Evolutionary conservation across 1,140 invertebrate species (phyloP), one percentile per base, ranked within the genome.

Genomic region (Acarapis woodi): DNA sequence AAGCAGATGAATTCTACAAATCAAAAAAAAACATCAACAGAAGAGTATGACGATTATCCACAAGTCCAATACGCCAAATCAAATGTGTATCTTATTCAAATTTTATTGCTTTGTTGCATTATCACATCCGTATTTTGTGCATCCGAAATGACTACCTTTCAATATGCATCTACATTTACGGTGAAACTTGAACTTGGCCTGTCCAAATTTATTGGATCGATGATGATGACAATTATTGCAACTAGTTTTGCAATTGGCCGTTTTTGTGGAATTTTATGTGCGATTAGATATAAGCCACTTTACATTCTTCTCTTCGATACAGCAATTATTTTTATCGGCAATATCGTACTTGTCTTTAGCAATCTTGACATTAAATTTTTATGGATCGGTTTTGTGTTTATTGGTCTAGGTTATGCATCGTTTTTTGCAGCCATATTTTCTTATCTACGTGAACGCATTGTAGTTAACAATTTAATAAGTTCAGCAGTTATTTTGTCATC

Each of bases 121-220:
- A 37, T 39, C 36, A 4, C 21, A 14, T 40, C 38, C 35, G 42
- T 40, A 12, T 38, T 30, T 20, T 16, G 18, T 12, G 39, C 16
- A 3, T 15, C 26, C 12, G 39, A 40, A 30, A 38, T 30, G 6
- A 40, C 18, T n/a, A 40, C 12, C 21, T 39, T 40, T 21, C n/a
- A 40, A 20, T 40, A 40, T 29, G 8, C 41, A 37, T 19, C 39
- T 4, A 29, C 39, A 21, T 40, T 40, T 30, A 14, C 19, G 8
- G 39, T 40, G 4, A 21, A 40, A 14, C n/a, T 16, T 6, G 6
- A 14, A 6, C 36, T 40, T 6, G 14, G n/a, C 3, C 15, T 40
- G 14, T 25, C 32, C 16, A 25, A 40, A 39, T 6, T 14, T 5
- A 31, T 9, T 18, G 38, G 33, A 16, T 16, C 37, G 6, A 3